Base-by-base conservation (phyloP, 1,140 invertebrate genomes). In the Drusus annulatus region DNA sequence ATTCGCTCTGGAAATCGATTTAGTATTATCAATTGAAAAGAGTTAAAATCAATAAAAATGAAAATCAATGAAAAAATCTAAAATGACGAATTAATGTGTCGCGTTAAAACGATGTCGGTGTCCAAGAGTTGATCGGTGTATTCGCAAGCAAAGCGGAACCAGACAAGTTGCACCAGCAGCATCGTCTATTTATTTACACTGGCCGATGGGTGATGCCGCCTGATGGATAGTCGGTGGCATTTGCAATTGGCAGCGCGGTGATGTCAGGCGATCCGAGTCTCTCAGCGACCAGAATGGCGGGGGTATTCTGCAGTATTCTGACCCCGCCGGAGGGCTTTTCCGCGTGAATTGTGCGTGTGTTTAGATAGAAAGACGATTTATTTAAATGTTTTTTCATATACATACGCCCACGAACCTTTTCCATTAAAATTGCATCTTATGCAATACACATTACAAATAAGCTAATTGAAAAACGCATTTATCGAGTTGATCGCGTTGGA, bases 241-340 rank as follows among this genome's bases (percentile, higher is more conserved):
- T 21, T 69, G 78, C 82, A 85, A 79, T 73, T 88, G 88, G 88
- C 87, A 87, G 87, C 86, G 6, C 36, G 21, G 19, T 52, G 16
- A 19, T 25, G 6, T 19, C 17, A n/a, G n/a, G 19, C 52, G 6
- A n/a, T 54, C 19, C 3, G 62, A 28, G n/a, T n/a, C 16, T 65
- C 62, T 28, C 25, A 19, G 19, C 56, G 5, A 45, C 6, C 62
- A 25, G 62, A 31, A 31, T 65, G 62, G 36, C n/a, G 10, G 7
- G 25, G 25, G 54, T 6, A 8, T 28, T 63, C 60, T 16, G 13
- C 10, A 28, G 23, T 23, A 17, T 28, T 45, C 7, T 65, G 23
- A 60, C 56, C 36, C 62, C 62, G 28, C 23, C 16, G 3, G 62
- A 25, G 17, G 2, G 62, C 62, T 28, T 65, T 65, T 65, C 62